Evolutionary conservation across 2,113 vertebrate species (phyloP), one percentile per base, ranked within the genome.

Genomic region (Helogale parvula): DNA sequence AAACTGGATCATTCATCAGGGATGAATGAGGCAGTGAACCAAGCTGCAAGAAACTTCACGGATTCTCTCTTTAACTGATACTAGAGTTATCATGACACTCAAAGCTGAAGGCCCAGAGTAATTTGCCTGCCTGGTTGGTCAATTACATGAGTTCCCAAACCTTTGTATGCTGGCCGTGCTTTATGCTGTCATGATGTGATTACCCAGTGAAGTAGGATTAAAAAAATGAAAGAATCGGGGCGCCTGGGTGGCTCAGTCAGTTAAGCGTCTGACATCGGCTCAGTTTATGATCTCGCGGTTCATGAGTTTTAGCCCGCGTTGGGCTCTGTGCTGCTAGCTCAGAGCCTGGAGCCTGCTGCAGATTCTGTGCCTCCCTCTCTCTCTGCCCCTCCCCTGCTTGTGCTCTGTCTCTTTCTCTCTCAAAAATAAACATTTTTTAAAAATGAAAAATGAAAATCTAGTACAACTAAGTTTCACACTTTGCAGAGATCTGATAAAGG

Each of bases 111-210:
- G 27, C 27, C 69, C 16, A 45, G 23, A 47, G 71, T 8, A 1
- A 3, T 5, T 17, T 19, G 63, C 35, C 35, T 6, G 23, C 29
- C 0, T 0, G 9, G 41, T 41, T 0, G 0, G 7, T 54, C 50
- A 65, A 0, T 27, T 13, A n/a, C 0, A 1, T 21, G 33, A 15
- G 25, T 66, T 7, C 60, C 60, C 90, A 66, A 25, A 35, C 74
- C 71, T 17, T 57, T 63, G 21, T 5, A 1, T 33, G 52, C 72
- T 25, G 33, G 29, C 50, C 35, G 19, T 69, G 86, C 66, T 65
- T 5, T 77, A 3, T 25, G 35, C 35, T 35, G 8, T 54, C 0
- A 47, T 7, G 21, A 29, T 14, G 45, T 72, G 69, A 57, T 25
- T 45, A 25, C 15, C 85, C 66, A 21, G 15, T 45, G 77, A 86